Evolutionary conservation across 2,888 invertebrate species (phyloP).

Genomic region (Anodontia alba): DNA sequence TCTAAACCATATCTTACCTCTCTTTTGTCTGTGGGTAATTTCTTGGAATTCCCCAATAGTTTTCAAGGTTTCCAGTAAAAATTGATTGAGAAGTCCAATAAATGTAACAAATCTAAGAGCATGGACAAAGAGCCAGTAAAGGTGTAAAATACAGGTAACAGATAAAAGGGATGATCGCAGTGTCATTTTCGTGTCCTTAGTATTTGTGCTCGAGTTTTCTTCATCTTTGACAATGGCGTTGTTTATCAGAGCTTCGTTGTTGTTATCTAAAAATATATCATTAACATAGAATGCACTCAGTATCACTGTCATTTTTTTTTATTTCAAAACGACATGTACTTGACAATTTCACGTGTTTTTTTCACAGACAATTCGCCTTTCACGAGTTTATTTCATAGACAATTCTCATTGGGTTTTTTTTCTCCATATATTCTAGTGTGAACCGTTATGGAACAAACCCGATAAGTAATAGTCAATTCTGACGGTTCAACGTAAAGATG

Average conservation of each 20-base stretch:
- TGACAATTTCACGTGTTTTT: too few relatives aligned
- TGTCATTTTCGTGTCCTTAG: constrained; percentile 7
- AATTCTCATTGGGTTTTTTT: too few relatives aligned
- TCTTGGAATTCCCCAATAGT: constrained; percentile 20
- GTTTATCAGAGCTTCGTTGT: background rate
- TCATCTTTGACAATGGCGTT: background rate
- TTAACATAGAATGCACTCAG: too few relatives aligned
- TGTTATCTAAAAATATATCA: too few relatives aligned
- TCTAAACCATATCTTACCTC: background rate
- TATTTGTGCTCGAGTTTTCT: background rate
- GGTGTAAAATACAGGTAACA: constrained; percentile 46
- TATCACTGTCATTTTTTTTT: too few relatives aligned
- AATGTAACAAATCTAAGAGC: constrained; percentile 60
- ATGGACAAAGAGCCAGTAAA: constrained; percentile 56
- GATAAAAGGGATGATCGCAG: constrained; percentile 31
- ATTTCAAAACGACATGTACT: too few relatives aligned
- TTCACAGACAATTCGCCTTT: too few relatives aligned
- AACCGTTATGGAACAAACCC: too few relatives aligned
- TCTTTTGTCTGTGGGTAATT: background rate
- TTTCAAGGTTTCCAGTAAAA: constrained; percentile 43
- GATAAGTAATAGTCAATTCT: too few relatives aligned
- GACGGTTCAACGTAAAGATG: too few relatives aligned
- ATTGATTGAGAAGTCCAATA: constrained; percentile 52
- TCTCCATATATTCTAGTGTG: too few relatives aligned
- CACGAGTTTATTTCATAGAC: too few relatives aligned